Evolutionary conservation across 2,888 invertebrate species (phyloP).

Genomic region (Synanthedon andrenaeformis): DNA sequence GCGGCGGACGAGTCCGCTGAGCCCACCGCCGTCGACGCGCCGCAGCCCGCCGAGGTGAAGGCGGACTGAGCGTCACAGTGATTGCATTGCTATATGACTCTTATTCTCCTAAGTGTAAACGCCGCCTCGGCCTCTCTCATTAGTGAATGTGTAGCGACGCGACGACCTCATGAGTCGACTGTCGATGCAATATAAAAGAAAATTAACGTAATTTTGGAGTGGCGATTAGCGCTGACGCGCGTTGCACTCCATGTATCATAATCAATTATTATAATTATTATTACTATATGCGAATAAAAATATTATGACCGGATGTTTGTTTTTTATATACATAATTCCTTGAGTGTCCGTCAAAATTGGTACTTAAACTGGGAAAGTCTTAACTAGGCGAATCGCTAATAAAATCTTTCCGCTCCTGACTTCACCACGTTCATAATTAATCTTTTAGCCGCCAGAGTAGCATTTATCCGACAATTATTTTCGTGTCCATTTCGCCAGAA

Average conservation of each 20-base stretch:
- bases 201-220: constrained; percentile 60
- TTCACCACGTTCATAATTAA: too few species aligned
- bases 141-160: constrained; percentile 67
- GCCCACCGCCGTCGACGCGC: constrained; percentile 29
- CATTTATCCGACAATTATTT: too few species aligned
- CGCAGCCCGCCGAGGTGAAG: constrained; percentile 33
- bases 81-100: constrained; percentile 45
- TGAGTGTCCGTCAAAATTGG: too few species aligned
- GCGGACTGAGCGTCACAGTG: constrained; percentile 29
- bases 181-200: constrained; percentile 63
- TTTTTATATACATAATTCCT: constrained; percentile 8
- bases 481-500: too few species aligned
- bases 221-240: constrained; percentile 33
- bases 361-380: too few species aligned
- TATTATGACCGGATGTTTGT: constrained; percentile 50
- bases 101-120: constrained; percentile 58
- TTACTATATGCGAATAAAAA: constrained; percentile 65
- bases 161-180: constrained; percentile 42
- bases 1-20: constrained; percentile 26
- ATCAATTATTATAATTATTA: constrained; percentile 39
- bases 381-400: too few species aligned
- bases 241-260: constrained; percentile 65
- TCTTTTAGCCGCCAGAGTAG: too few species aligned
- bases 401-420: too few species aligned
- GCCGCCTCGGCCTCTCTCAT: constrained; percentile 64